Evolutionary conservation across 2,888 invertebrate genomes (phyloP).

Genomic region (Troides helena): DNA sequence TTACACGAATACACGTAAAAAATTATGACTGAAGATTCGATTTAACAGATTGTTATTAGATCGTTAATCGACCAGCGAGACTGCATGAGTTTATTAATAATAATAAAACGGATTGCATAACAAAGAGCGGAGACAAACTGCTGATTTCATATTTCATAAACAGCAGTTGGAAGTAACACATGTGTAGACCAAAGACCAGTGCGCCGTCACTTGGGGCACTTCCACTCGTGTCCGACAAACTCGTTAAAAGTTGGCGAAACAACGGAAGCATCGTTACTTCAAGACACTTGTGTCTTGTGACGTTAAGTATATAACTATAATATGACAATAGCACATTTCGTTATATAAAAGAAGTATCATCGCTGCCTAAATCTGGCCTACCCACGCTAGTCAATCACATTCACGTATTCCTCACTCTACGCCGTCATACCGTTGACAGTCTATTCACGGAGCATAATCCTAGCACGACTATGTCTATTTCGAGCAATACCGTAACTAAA

Average conservation of each 20-base stretch:
- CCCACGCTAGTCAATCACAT: not conserved
- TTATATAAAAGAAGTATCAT: conserved; percentile 59
- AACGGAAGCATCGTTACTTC: conserved; percentile 67
- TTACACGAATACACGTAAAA: no score
- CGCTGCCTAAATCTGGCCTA: not conserved
- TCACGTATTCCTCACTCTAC: not conserved
- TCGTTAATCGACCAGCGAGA: no score
- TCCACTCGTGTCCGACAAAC: conserved; percentile 73
- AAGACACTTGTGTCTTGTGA: conserved; percentile 71
- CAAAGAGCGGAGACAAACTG: not conserved
- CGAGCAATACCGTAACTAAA: not conserved
- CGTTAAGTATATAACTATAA: conserved; percentile 76
- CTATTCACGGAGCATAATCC: not conserved
- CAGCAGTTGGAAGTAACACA: conserved; percentile 44
- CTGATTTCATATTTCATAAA: conserved; percentile 38
- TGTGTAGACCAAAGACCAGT: conserved; percentile 44
- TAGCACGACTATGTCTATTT: not conserved
- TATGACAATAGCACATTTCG: conserved; percentile 53
- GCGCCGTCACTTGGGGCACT: conserved; percentile 49
- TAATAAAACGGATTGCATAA: not conserved
- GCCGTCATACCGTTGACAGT: not conserved
- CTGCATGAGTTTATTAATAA: no score
- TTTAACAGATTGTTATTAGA: no score
- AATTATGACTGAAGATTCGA: no score
- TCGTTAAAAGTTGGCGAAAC: conserved; percentile 78